phyloP scores from a whole-genome alignment of 1,140 invertebrate species.

The Rhynchophorus ferrugineus region DNA sequence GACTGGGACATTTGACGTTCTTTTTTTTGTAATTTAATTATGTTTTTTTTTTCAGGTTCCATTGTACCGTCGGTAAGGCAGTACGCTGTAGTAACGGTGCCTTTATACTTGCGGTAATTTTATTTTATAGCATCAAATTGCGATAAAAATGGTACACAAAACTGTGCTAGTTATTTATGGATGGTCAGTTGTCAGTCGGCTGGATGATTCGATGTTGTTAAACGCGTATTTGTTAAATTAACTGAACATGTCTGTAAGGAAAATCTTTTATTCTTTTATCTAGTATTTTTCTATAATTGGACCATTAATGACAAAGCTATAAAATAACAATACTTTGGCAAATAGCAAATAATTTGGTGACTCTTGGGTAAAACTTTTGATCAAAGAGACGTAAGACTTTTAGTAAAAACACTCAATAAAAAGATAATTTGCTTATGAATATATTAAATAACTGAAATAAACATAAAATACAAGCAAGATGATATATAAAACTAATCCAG shows the following conservation, averaged over 20 bases:
- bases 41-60: background rate
- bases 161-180: slow-evolving; percentile 10
- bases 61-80: background rate
- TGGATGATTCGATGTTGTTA: too few species aligned
- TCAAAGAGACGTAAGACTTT: background rate
- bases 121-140: slow-evolving; percentile 11
- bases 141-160: slow-evolving; percentile 12
- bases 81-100: background rate
- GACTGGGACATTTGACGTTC: background rate
- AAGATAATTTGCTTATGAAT: too few species aligned
- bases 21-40: background rate
- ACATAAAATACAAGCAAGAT: too few species aligned
- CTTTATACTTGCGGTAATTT: background rate
- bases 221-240: too few species aligned
- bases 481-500: too few species aligned
- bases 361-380: background rate
- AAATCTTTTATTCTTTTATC: too few species aligned
- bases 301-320: too few species aligned
- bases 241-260: too few species aligned
- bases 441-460: too few species aligned
- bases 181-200: background rate
- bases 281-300: too few species aligned
- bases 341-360: slow-evolving; percentile 16
- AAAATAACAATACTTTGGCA: too few species aligned
- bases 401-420: background rate